These are phyloP conservation scores for Montifringilla adamsi DNA, from an alignment of 2,113 vertebrate species.

Conservation along the genomic window DNA sequence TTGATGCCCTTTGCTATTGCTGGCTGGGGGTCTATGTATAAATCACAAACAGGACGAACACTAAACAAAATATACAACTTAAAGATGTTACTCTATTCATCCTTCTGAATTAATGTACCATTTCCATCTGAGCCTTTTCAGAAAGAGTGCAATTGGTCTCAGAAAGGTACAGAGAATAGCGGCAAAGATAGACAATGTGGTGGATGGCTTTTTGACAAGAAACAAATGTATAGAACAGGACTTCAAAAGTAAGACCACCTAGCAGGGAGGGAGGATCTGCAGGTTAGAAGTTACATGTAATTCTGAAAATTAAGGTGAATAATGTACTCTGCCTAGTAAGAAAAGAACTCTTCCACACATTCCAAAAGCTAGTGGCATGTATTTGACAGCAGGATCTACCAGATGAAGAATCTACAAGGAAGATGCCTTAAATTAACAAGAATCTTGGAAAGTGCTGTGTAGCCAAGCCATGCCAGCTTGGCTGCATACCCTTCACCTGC, in stretches of 20 bases:
- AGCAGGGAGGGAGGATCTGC: background rate
- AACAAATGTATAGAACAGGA: background rate
- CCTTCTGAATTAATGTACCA: background rate
- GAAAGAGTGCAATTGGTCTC: background rate
- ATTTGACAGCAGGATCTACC: slow-evolving; percentile 72
- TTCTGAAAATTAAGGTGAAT: background rate
- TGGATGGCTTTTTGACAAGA: background rate
- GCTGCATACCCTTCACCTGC: background rate
- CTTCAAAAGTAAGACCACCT: background rate
- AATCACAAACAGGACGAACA: background rate
- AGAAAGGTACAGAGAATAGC: background rate
- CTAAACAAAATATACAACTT: background rate
- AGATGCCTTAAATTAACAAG: slow-evolving; percentile 79
- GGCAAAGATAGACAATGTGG: background rate
- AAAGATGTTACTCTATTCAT: background rate
- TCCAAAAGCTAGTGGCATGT: slow-evolving; percentile 76
- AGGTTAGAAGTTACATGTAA: background rate
- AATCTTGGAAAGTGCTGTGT: slow-evolving; percentile 77
- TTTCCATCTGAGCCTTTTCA: background rate
- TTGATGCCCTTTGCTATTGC: background rate
- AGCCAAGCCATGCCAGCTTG: slow-evolving; percentile 76
- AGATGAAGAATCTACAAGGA: slow-evolving; percentile 76
- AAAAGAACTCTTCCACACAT: slow-evolving; percentile 73
- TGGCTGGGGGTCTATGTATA: background rate
- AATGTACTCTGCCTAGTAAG: background rate